Percentiles rank a stretch among this genome's conserved stretches.
Evolutionary conservation across 2,113 vertebrate genomes (phyloP).

Genomic region (Aix galericulata): DNA sequence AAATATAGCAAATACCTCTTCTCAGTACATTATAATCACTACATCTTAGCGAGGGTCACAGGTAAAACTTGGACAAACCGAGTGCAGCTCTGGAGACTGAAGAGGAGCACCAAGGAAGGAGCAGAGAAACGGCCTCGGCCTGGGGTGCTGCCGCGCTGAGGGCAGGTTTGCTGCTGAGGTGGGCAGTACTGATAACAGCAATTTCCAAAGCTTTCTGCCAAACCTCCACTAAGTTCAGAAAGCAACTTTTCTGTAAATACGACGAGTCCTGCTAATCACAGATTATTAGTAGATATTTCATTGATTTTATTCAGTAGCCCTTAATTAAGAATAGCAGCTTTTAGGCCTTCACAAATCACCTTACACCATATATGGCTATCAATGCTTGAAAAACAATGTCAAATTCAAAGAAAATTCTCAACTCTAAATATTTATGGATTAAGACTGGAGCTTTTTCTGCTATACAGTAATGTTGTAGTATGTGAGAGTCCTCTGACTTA

Average conservation of each 20-base stretch:
- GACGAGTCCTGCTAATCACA: background rate
- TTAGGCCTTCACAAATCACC: background rate
- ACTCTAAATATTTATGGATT: background rate
- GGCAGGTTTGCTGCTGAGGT: background rate
- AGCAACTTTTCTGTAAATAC: background rate
- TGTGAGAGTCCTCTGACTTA: background rate
- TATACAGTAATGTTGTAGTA: background rate
- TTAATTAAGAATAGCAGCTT: background rate
- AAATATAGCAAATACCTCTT: slow-evolving; percentile 56
- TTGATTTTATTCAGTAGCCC: background rate
- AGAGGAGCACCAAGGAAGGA: background rate
- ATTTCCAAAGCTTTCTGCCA: background rate
- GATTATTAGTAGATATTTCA: background rate
- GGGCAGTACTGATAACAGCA: background rate
- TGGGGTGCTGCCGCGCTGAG: background rate
- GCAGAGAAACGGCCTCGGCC: rapidly evolving
- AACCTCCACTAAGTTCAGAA: background rate
- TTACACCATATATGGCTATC: background rate
- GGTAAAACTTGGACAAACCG: background rate
- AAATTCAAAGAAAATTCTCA: background rate
- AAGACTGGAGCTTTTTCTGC: background rate
- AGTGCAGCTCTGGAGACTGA: background rate
- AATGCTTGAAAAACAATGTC: background rate
- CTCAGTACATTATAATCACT: background rate
- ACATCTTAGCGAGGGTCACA: background rate